Evolutionary conservation across 2,113 vertebrate species (phyloP).

Genomic region (Fulmarus glacialis): DNA sequence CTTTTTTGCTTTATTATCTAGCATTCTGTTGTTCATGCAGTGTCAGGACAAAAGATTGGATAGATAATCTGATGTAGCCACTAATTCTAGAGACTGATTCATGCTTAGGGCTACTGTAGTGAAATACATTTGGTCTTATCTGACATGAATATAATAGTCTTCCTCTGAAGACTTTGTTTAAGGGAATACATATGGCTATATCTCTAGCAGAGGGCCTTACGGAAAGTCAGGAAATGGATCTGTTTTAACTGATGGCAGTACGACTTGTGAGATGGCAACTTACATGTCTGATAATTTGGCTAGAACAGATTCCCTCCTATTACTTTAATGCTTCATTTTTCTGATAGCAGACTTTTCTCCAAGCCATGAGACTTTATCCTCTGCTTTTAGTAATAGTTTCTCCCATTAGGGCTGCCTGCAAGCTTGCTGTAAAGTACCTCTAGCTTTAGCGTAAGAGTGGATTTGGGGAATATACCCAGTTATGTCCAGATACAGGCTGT

Average conservation of each 20-base stretch:
- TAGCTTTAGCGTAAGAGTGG: neutral
- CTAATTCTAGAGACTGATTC: neutral
- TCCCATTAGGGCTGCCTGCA: neutral
- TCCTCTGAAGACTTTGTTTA: neutral
- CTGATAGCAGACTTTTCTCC: neutral
- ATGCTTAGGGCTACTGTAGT: neutral
- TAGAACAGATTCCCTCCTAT: neutral
- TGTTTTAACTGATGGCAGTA: neutral
- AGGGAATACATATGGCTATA: neutral
- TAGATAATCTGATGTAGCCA: neutral
- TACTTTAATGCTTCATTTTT: neutral
- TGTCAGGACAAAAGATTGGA: neutral
- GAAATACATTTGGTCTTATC: neutral
- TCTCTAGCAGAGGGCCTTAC: neutral
- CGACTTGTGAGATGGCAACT: neutral
- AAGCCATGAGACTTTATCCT: neutral
- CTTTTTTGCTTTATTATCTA: neutral
- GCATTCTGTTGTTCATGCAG: neutral
- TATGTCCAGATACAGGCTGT: neutral
- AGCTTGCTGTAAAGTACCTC: neutral
- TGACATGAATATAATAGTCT: neutral
- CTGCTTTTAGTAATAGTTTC: neutral
- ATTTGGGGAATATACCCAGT: neutral
- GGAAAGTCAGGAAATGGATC: neutral
- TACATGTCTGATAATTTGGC: neutral